These are phyloP conservation scores for Emys orbicularis DNA, from an alignment of 2,797 vertebrate species.

Conservation along the genomic window DNA sequence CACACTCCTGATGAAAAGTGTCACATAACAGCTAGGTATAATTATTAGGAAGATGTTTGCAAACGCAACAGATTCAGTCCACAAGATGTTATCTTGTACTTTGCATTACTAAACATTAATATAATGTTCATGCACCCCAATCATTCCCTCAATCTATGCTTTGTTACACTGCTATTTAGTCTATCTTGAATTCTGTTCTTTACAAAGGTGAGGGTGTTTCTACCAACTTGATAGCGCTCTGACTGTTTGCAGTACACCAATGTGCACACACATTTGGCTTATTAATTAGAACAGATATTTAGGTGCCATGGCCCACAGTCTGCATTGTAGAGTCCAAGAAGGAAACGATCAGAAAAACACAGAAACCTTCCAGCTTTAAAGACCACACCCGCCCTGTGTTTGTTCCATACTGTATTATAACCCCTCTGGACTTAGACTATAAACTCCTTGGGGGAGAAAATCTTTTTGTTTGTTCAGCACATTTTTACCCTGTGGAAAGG, in stretches of 20 bases:
- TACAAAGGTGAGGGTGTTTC: background rate
- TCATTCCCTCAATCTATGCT: background rate
- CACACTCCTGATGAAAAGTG: background rate
- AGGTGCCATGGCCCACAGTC: background rate
- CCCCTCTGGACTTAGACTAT: background rate
- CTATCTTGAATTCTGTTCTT: background rate
- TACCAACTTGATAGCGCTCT: background rate
- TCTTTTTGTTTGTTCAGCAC: conserved; percentile 50
- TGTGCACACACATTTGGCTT: background rate
- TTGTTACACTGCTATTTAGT: background rate
- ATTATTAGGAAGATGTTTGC: background rate
- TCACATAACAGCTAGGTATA: background rate
- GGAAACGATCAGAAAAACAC: background rate
- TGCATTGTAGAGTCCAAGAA: background rate
- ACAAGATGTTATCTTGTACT: background rate
- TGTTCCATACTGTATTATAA: background rate
- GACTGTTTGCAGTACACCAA: background rate
- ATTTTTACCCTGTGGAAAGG: background rate
- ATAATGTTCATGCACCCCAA: background rate
- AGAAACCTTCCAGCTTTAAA: background rate
- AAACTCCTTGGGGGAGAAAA: background rate
- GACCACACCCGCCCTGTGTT: background rate
- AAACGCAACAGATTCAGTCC: background rate
- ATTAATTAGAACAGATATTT: background rate
- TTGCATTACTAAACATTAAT: background rate